Conservation (phyloP, 2,888 invertebrate species). For the Syrista parreyssii region DNA sequence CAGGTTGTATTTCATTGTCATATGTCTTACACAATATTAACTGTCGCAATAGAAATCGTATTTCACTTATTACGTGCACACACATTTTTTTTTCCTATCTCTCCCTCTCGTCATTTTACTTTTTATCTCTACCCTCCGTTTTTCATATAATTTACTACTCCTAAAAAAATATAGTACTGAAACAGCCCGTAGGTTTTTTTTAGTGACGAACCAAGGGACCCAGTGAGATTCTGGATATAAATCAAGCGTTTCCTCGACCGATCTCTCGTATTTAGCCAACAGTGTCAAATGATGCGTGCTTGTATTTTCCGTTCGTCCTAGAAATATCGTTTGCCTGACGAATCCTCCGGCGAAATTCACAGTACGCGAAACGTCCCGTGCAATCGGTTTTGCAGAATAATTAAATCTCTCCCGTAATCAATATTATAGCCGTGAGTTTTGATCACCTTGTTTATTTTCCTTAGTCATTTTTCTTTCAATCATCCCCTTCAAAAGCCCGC, state of each 20-base stretch:
- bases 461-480: not conserved
- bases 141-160: slow-evolving; percentile 11
- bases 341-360: not conserved
- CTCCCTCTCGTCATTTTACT: not conserved
- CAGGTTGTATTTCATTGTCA: slow-evolving; percentile 17
- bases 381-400: not conserved
- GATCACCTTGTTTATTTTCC: not conserved
- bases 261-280: not conserved
- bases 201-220: not conserved
- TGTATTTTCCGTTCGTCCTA: not conserved
- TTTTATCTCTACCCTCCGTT: not conserved
- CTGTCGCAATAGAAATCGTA: slow-evolving; percentile 19
- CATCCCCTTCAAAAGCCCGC: slow-evolving; percentile 1
- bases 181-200: slow-evolving; percentile 12
- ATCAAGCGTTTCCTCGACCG: slow-evolving; percentile 3
- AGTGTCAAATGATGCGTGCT: not conserved
- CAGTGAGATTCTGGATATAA: slow-evolving; percentile 4
- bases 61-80: slow-evolving; percentile 15
- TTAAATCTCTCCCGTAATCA: not conserved
- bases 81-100: slow-evolving; percentile 6
- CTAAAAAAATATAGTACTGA: slow-evolving; percentile 20
- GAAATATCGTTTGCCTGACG: slow-evolving; percentile 3
- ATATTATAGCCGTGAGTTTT: not conserved
- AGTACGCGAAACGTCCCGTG: not conserved
- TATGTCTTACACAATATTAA: slow-evolving; percentile 17